phyloP scores from a whole-genome alignment of 1,140 invertebrate genomes.

The Hylyphantes graminicola region DNA sequence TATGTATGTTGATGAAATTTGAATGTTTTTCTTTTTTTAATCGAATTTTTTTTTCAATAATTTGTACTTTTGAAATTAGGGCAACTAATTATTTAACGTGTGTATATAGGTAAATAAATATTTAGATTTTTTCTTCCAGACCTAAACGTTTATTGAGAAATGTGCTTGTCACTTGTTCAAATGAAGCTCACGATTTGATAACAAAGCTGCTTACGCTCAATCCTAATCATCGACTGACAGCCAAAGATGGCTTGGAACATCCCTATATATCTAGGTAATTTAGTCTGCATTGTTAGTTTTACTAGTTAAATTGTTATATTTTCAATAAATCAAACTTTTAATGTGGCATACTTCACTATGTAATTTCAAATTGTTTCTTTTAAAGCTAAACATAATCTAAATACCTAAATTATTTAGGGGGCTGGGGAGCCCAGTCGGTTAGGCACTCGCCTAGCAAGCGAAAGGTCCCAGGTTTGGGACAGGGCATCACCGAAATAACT shows the following conservation, averaged over 20 bases:
- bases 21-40: neutral
- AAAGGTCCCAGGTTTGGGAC: too few species aligned
- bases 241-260: slow-evolving; percentile 45
- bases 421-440: too few species aligned
- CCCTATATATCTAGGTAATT: slow-evolving; percentile 48
- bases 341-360: neutral
- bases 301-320: neutral
- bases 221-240: slow-evolving; percentile 38
- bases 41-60: too few species aligned
- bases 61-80: neutral
- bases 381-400: neutral
- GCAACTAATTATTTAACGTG: neutral
- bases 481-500: too few species aligned
- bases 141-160: slow-evolving; percentile 49
- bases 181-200: slow-evolving; percentile 43
- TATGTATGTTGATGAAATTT: too few species aligned
- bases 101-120: too few species aligned
- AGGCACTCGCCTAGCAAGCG: too few species aligned
- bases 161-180: slow-evolving; percentile 32
- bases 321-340: neutral
- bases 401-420: neutral
- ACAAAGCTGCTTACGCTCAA: slow-evolving; percentile 49
- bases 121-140: neutral
- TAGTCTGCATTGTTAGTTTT: too few species aligned
- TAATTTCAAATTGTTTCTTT: neutral